Conservation (phyloP, 2,113 vertebrate species). For the Pycnonotus jocosus region DNA sequence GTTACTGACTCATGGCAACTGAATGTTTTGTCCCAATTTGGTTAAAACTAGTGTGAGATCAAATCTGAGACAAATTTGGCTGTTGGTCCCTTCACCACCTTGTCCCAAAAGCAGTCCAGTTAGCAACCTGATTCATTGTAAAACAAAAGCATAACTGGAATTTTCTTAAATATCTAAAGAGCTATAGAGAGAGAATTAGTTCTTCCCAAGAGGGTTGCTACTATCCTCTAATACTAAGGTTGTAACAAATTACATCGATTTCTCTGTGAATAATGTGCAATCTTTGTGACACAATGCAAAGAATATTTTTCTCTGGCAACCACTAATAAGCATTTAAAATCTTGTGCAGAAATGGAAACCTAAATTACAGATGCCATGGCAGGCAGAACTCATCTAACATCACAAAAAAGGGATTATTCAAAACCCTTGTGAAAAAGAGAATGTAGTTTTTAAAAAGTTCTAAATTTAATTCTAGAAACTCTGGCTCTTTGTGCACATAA, state of each 20-base stretch:
- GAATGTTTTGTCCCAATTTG: not conserved
- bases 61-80: not conserved
- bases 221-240: slow-evolving; percentile 11
- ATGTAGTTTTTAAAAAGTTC: not conserved
- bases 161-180: not conserved
- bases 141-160: not conserved
- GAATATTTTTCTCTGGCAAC: slow-evolving; percentile 52
- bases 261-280: slow-evolving; percentile 35
- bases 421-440: not conserved
- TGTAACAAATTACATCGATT: slow-evolving; percentile 22
- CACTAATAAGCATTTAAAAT: slow-evolving; percentile 60
- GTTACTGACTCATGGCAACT: not conserved
- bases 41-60: not conserved
- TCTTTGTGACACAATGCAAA: slow-evolving; percentile 49
- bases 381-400: slow-evolving; percentile 42
- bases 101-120: not conserved
- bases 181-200: not conserved
- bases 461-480: not conserved
- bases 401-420: slow-evolving; percentile 30
- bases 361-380: slow-evolving; percentile 60
- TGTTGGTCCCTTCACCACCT: not conserved
- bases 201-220: not conserved
- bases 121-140: not conserved
- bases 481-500: not conserved
- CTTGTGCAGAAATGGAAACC: slow-evolving; percentile 61